Evolutionary conservation across 2,797 vertebrate species (phyloP).

Genomic region (Gobio occitaniae): DNA sequence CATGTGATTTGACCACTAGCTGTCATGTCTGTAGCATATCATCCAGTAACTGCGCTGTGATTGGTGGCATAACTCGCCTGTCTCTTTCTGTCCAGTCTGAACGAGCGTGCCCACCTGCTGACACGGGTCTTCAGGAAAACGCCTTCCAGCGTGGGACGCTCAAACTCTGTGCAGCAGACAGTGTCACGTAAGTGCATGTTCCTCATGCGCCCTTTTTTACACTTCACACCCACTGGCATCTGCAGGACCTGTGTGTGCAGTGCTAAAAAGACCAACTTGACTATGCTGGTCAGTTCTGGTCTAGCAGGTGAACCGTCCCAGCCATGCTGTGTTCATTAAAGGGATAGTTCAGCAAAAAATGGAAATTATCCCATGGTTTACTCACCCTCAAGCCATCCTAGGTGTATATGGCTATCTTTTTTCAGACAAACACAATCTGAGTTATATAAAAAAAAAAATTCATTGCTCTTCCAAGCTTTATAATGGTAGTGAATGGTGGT

Average conservation of each 20-base stretch:
- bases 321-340: neutral
- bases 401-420: no score
- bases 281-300: neutral
- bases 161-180: constrained; percentile 92
- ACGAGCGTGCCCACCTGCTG: constrained; percentile 97
- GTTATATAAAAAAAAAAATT: no score
- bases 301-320: neutral
- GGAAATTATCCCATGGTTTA: no score
- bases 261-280: neutral
- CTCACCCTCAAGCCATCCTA: no score
- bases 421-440: no score
- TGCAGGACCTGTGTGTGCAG: neutral
- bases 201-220: neutral
- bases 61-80: constrained; percentile 51
- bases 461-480: no score
- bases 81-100: constrained; percentile 81
- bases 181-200: constrained; percentile 89
- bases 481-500: no score
- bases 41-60: constrained; percentile 19
- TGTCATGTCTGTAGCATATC: constrained; percentile 37
- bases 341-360: no score
- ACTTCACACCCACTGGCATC: neutral
- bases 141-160: constrained; percentile 92
- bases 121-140: constrained; percentile 97
- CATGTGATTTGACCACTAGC: constrained; percentile 50